phyloP scores from a whole-genome alignment of 2,113 vertebrate genomes.

The Isichthys henryi region DNA sequence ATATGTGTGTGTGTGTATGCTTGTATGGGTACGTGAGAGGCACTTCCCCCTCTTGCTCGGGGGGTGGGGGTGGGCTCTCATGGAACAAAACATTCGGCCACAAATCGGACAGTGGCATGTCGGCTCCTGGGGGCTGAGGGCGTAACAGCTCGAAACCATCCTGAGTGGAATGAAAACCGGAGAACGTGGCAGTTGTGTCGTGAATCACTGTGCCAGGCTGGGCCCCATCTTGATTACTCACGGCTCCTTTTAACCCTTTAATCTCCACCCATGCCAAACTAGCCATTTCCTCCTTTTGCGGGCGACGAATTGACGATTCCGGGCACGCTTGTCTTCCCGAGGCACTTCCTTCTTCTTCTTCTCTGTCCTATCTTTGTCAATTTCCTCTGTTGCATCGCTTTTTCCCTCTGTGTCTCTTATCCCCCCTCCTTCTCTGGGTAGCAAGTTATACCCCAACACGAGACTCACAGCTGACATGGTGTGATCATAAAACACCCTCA shows the following conservation, averaged over 20 bases:
- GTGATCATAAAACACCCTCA: not conserved
- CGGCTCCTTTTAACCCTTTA: not conserved
- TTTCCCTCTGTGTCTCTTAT: not conserved
- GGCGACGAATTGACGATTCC: not conserved
- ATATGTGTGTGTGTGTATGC: not conserved
- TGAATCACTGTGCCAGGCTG: slow-evolving; percentile 9
- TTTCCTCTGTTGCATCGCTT: not conserved
- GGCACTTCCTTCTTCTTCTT: not conserved
- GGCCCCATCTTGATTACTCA: not conserved
- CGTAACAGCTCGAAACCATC: slow-evolving; percentile 54
- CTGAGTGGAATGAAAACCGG: slow-evolving; percentile 23
- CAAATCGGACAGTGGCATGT: slow-evolving; percentile 32
- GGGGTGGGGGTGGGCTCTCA: not conserved
- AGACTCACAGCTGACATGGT: not conserved
- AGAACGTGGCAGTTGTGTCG: not conserved
- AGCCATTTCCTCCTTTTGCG: not conserved
- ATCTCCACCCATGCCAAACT: not conserved
- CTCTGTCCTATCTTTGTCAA: not conserved
- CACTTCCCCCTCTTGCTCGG: not conserved
- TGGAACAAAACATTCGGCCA: not conserved
- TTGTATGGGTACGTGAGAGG: not conserved
- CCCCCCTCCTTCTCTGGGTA: not conserved
- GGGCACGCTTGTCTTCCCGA: not conserved
- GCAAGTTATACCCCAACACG: not conserved
- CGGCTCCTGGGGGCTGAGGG: slow-evolving; percentile 45